Percentiles rank a stretch among this genome's conserved stretches.
phyloP scores from a whole-genome alignment of 2,888 invertebrate genomes.

The Hydrotaea cyrtoneurina region DNA sequence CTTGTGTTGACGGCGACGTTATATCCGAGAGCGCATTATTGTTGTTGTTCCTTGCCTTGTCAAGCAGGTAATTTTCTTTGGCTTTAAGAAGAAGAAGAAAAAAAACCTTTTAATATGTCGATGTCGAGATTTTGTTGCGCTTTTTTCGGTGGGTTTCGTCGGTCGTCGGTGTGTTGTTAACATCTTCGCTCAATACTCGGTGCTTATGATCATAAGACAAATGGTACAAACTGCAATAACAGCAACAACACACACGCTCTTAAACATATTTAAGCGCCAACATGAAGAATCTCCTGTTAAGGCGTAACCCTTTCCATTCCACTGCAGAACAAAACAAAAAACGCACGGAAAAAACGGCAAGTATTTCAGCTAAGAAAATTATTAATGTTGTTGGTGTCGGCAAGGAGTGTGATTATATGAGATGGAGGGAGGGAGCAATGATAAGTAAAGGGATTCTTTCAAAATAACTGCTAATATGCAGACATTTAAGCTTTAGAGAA shows the following conservation, averaged over 20 bases:
- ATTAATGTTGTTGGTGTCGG: not conserved
- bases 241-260: slow-evolving; percentile 34
- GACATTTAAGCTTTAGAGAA: too few species aligned
- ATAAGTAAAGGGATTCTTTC: not conserved
- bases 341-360: not conserved
- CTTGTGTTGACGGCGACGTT: slow-evolving; percentile 8
- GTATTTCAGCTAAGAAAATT: not conserved
- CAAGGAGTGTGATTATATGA: not conserved
- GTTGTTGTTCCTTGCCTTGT: slow-evolving; percentile 41
- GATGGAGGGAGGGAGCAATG: not conserved
- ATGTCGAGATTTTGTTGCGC: not conserved
- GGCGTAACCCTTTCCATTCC: slow-evolving; percentile 64
- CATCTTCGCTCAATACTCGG: slow-evolving; percentile 5
- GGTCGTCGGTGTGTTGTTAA: slow-evolving; percentile 48
- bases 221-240: slow-evolving; percentile 61
- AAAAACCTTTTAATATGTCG: slow-evolving; percentile 66
- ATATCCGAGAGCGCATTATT: slow-evolving; percentile 8
- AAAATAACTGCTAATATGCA: too few species aligned
- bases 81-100: too few species aligned
- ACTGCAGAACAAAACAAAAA: not conserved
- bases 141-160: slow-evolving; percentile 54
- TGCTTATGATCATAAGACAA: slow-evolving; percentile 55
- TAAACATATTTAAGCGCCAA: slow-evolving; percentile 64
- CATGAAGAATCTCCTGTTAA: slow-evolving; percentile 53
- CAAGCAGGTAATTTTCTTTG: slow-evolving; percentile 67